Percentiles rank a stretch among this genome's conserved stretches.
These are phyloP conservation scores for Helicolenus hilgendorfi DNA, from an alignment of 2,797 vertebrate species.

Conservation along the genomic window DNA sequence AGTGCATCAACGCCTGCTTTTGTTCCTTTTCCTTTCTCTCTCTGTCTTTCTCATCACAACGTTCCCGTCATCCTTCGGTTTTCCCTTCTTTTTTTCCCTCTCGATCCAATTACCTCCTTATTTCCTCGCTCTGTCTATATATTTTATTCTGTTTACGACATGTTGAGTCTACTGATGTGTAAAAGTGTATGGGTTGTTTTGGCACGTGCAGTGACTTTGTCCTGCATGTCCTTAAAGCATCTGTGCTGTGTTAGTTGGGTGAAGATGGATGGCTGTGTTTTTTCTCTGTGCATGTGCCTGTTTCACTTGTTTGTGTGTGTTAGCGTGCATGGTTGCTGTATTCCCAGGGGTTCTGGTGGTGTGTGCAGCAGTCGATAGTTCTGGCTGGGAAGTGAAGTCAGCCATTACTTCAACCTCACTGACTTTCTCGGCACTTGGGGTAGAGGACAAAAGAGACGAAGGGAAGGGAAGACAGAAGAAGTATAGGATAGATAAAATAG, in stretches of 20 bases:
- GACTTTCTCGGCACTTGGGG: slow-evolving; percentile 29
- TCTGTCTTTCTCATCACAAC: not conserved
- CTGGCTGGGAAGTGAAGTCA: slow-evolving; percentile 54
- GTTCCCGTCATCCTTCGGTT: not conserved
- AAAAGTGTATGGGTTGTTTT: not conserved
- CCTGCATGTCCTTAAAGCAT: slow-evolving; percentile 37
- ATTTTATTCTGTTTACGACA: not conserved
- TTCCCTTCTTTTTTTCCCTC: not conserved
- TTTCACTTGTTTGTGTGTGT: not conserved
- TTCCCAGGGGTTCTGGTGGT: slow-evolving; percentile 27
- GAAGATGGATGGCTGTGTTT: slow-evolving; percentile 43
- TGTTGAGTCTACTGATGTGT: not conserved
- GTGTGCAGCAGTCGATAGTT: slow-evolving; percentile 53
- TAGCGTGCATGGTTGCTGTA: not conserved
- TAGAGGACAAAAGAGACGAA: slow-evolving; percentile 40
- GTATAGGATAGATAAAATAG: not conserved
- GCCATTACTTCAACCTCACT: slow-evolving; percentile 66
- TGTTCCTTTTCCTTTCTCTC: slow-evolving; percentile 39
- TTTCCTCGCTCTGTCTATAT: not conserved
- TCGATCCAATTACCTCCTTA: not conserved
- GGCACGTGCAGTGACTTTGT: slow-evolving; percentile 42
- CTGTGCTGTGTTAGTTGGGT: slow-evolving; percentile 20
- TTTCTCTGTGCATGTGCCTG: not conserved
- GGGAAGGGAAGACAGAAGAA: not conserved
- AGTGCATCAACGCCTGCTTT: slow-evolving; percentile 29